Evolutionary conservation across 2,113 vertebrate species (phyloP), one percentile per base, ranked within the genome.

Genomic region (Panurus biarmicus): DNA sequence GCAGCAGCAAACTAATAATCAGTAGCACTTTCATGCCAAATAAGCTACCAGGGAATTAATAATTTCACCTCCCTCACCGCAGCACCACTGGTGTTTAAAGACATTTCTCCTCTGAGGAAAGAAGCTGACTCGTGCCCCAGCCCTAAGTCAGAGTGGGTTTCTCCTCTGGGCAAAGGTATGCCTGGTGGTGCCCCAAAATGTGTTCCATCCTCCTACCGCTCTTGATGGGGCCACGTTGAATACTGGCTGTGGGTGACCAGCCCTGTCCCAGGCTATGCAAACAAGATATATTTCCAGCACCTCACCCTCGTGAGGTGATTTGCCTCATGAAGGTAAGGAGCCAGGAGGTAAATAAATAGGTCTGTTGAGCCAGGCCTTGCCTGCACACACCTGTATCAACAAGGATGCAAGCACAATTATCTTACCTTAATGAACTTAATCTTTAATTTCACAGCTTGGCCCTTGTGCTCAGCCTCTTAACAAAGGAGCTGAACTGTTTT

Each of bases 361-460:
- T 87, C 89, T 31, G 36, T 78, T 8, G 21, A 93, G 95, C 85
- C 84, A 74, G 92, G 89, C 90, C 87, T 75, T 61, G 85, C 71
- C 85, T 56, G 67, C 87, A 89, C 96, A 97, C 98, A 98, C 97
- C 97, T 98, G 97, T 97, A 97, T 97, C 97, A 97, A 97, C 97
- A 98, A 96, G 97, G 97, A 97, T 95, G 95, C 94, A 73, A 96
- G 91, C 82, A 74, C 96, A 95, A 97, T 98, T 97, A 96, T 96
- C 97, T 98, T 98, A 98, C 98, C 98, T 98, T 98, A 98, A 98
- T 97, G 97, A 98, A 98, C 97, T 98, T 98, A 98, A 97, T 98
- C 97, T 98, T 98, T 98, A 97, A 98, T 98, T 98, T 98, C 97
- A 96, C 97, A 97, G 97, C 97, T 96, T 97, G 97, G 97, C 97